Percentiles rank a stretch among this genome's conserved stretches.
phyloP scores from a whole-genome alignment of 2,797 vertebrate species.

The Ptychobarbus kaznakovi region DNA sequence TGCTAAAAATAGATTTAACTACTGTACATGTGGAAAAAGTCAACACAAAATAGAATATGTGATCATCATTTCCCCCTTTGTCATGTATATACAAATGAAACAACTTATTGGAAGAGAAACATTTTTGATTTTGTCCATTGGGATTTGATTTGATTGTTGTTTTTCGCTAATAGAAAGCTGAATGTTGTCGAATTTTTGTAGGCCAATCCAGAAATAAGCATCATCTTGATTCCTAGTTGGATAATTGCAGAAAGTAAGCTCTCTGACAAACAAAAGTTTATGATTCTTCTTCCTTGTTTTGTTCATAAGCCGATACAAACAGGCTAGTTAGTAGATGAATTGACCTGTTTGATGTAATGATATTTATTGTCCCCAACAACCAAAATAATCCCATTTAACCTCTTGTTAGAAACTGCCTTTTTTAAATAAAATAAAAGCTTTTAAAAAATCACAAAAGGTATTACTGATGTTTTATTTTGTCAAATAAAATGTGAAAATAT shows the following conservation, averaged over 20 bases:
- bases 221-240: background rate
- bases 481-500: background rate
- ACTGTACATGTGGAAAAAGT: background rate
- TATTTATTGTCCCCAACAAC: no score
- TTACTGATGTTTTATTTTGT: background rate
- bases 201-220: background rate
- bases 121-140: background rate
- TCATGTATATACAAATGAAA: background rate
- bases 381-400: no score
- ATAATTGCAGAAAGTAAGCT: background rate
- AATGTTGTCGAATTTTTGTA: background rate
- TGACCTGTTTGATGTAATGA: background rate
- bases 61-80: background rate
- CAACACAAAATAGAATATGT: background rate
- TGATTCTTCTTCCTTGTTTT: background rate
- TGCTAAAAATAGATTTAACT: background rate
- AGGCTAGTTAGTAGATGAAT: background rate
- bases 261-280: no score
- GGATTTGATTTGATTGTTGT: background rate
- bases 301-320: background rate
- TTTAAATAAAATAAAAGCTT: background rate
- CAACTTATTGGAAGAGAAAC: background rate
- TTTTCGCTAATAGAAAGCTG: background rate
- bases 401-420: no score
- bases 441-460: background rate